Percentiles rank a stretch among this genome's conserved stretches.
Conservation (phyloP, 2,113 vertebrate species). For the Fukomys damarensis region DNA sequence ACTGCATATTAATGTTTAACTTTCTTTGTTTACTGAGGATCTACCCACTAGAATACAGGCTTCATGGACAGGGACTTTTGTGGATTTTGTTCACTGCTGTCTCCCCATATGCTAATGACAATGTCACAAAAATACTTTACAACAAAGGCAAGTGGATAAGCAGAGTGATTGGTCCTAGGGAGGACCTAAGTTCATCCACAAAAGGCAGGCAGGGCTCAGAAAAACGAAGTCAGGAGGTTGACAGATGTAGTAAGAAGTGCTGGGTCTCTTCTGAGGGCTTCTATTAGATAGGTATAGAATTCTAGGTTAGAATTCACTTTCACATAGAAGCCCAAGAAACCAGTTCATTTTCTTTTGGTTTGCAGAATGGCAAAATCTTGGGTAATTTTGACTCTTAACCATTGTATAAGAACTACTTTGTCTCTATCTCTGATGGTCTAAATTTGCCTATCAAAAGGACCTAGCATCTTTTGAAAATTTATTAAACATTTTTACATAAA, state of each 20-base stretch:
- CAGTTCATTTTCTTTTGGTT: background rate
- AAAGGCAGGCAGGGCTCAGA: background rate
- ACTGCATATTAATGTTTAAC: background rate
- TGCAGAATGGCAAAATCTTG: background rate
- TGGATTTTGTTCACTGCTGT: background rate
- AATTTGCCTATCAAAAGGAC: background rate
- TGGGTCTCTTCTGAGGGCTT: background rate
- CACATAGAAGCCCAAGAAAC: background rate
- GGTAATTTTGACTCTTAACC: slow-evolving; percentile 16
- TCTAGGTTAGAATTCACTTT: slow-evolving; percentile 10
- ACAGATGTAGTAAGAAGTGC: background rate
- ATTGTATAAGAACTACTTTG: background rate
- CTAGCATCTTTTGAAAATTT: background rate
- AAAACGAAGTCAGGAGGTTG: background rate
- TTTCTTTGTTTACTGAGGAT: background rate
- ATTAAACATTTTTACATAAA: slow-evolving; percentile 42
- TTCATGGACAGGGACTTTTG: background rate
- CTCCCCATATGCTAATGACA: background rate
- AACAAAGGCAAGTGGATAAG: background rate
- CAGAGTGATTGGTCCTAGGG: background rate
- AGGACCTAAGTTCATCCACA: background rate
- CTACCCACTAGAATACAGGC: background rate
- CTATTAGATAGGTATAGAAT: background rate
- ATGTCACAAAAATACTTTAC: background rate
- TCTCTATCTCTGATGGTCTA: background rate